Evolutionary conservation across 2,888 invertebrate species (phyloP).

Genomic region (Trachelus tabidus): DNA sequence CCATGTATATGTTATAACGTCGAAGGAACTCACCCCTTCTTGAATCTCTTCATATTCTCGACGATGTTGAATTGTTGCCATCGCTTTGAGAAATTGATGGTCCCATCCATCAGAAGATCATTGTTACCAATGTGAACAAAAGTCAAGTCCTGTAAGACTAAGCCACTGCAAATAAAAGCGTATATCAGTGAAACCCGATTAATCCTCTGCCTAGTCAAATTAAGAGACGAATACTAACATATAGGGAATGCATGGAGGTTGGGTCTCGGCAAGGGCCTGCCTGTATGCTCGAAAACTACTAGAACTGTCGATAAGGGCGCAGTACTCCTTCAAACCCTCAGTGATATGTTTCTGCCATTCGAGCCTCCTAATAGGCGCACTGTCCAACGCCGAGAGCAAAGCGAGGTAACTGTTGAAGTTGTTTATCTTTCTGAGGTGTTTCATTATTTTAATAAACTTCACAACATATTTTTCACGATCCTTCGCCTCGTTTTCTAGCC

Average conservation of each 20-base stretch:
- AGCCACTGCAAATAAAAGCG: slow-evolving; percentile 76
- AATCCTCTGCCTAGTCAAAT: slow-evolving; percentile 4
- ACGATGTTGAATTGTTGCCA: slow-evolving; percentile 99
- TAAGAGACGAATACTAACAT: slow-evolving; percentile 77
- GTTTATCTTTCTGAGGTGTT: slow-evolving; percentile 94
- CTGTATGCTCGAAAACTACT: slow-evolving; percentile 98
- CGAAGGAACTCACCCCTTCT: slow-evolving; percentile 82
- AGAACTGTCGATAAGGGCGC: slow-evolving; percentile 96
- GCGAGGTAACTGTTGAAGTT: slow-evolving; percentile 99
- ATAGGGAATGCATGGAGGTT: slow-evolving; percentile 98
- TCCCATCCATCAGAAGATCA: slow-evolving; percentile 86
- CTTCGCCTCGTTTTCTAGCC: slow-evolving; percentile 79
- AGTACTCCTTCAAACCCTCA: slow-evolving; percentile 93
- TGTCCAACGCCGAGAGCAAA: slow-evolving; percentile 94
- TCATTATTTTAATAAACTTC: slow-evolving; percentile 98
- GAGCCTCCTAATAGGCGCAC: slow-evolving; percentile 90
- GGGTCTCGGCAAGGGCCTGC: slow-evolving; percentile 91
- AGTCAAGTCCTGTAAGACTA: slow-evolving; percentile 98
- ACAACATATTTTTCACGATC: slow-evolving; percentile 94
- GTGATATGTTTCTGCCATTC: slow-evolving; percentile 94
- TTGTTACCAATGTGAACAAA: slow-evolving; percentile 98
- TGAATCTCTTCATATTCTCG: slow-evolving; percentile 97
- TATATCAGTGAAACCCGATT: not conserved
- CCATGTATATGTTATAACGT: too few relatives aligned
- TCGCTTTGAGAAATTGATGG: slow-evolving; percentile 95